phyloP scores from a whole-genome alignment of 1,140 invertebrate species.

The Drosophila suzukii region DNA sequence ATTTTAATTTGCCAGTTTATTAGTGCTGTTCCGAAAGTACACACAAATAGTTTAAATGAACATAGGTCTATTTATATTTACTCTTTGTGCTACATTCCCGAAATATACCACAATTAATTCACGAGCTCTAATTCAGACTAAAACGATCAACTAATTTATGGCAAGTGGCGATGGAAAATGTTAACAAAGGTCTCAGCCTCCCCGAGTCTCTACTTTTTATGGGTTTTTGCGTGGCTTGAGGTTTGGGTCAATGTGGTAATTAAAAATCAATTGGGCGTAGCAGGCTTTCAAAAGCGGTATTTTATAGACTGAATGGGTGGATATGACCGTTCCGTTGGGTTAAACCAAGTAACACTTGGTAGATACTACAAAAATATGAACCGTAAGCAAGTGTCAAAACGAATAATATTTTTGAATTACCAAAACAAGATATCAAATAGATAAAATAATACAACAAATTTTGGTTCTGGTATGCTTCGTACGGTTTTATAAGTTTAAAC shows the following conservation, averaged over 20 bases:
- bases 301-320: background rate
- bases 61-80: conserved; percentile 20
- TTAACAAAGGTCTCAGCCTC: conserved; percentile 42
- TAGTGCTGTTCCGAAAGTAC: conserved; percentile 42
- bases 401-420: no score
- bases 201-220: conserved; percentile 7
- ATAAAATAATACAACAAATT: no score
- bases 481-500: no score
- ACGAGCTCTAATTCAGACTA: conserved; percentile 70
- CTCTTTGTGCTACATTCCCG: conserved; percentile 7
- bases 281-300: conserved; percentile 20
- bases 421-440: no score
- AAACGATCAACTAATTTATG: conserved; percentile 67
- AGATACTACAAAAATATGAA: background rate
- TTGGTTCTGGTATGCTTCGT: no score
- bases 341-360: background rate
- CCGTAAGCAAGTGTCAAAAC: background rate
- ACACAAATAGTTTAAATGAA: conserved; percentile 21
- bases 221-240: conserved; percentile 12
- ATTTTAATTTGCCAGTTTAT: conserved; percentile 70
- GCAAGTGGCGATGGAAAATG: conserved; percentile 45
- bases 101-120: conserved; percentile 63
- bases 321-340: background rate
- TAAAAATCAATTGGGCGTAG: conserved; percentile 78
- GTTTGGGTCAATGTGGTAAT: conserved; percentile 67